Evolutionary conservation across 2,113 vertebrate species (phyloP).

Genomic region (Bothrops jararaca): DNA sequence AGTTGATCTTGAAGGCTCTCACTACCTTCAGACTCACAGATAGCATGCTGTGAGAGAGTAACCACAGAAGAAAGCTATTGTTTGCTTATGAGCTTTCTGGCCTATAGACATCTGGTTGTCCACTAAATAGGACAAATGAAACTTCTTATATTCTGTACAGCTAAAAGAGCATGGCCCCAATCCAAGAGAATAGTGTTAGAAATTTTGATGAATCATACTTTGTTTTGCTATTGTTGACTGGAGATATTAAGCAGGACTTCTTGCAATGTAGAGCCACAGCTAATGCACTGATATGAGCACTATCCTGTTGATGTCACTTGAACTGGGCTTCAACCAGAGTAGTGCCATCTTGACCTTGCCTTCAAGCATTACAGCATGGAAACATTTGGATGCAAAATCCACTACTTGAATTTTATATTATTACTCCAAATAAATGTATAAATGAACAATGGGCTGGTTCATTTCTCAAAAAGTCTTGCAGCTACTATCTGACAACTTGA

Average conservation of each 20-base stretch:
- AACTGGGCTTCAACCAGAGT: not conserved
- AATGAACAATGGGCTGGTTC: not conserved
- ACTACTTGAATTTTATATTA: not conserved
- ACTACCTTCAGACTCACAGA: not conserved
- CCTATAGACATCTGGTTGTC: not conserved
- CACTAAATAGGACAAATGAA: not conserved
- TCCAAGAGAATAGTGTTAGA: not conserved
- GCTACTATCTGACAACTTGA: not conserved
- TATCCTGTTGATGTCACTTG: not conserved
- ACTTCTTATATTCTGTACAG: not conserved
- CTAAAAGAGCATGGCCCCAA: not conserved
- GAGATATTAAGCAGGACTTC: not conserved
- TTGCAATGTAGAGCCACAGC: not conserved
- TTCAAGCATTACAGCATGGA: not conserved
- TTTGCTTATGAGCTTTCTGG: not conserved
- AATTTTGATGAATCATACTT: not conserved
- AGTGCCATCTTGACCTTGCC: not conserved
- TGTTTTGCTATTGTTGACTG: not conserved
- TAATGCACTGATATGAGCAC: not conserved
- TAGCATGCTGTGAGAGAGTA: not conserved
- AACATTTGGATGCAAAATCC: not conserved
- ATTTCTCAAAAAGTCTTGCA: not conserved
- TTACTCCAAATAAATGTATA: not conserved
- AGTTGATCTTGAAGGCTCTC: not conserved
- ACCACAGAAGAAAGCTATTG: not conserved